Evolutionary conservation across 2,888 invertebrate species (phyloP).

Genomic region (Eupeodes latifasciatus): DNA sequence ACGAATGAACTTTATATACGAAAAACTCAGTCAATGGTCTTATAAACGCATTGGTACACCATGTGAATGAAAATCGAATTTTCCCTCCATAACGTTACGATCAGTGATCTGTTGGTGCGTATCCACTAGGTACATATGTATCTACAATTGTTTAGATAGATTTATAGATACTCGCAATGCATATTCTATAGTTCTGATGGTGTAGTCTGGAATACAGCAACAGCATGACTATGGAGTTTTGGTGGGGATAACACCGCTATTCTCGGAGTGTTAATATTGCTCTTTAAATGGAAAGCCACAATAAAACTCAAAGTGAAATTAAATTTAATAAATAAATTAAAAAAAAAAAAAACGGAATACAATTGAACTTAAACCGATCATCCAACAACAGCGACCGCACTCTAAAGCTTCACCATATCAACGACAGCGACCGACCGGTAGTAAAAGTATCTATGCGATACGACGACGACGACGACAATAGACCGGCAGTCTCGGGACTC

Average conservation of each 20-base stretch:
- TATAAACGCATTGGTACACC: conserved; percentile 8
- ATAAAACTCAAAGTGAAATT: neutral
- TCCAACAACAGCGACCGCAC: conserved; percentile 27
- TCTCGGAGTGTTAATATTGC: conserved; percentile 16
- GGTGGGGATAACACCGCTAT: conserved; percentile 56
- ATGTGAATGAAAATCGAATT: conserved; percentile 61
- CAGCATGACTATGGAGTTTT: neutral
- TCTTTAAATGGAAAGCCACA: conserved; percentile 61
- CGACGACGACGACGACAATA: conserved; percentile 24
- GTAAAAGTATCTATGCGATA: conserved; percentile 6
- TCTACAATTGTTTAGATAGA: conserved; percentile 3
- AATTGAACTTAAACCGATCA: conserved; percentile 49
- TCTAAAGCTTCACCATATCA: conserved; percentile 3
- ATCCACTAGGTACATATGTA: neutral
- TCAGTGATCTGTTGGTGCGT: conserved; percentile 25
- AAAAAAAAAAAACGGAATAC: conserved; percentile 42
- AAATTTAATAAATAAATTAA: conserved; percentile 28
- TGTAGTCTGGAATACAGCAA: conserved; percentile 45
- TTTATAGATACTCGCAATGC: conserved; percentile 34
- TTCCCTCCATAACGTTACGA: neutral
- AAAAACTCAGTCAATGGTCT: conserved; percentile 57
- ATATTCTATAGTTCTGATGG: conserved; percentile 9
- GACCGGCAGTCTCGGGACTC: conserved; percentile 55
- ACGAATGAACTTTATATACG: conserved; percentile 34
- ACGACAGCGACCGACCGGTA: conserved; percentile 20